phyloP scores from a whole-genome alignment of 2,888 invertebrate species.

The Yponomeuta evonymella region DNA sequence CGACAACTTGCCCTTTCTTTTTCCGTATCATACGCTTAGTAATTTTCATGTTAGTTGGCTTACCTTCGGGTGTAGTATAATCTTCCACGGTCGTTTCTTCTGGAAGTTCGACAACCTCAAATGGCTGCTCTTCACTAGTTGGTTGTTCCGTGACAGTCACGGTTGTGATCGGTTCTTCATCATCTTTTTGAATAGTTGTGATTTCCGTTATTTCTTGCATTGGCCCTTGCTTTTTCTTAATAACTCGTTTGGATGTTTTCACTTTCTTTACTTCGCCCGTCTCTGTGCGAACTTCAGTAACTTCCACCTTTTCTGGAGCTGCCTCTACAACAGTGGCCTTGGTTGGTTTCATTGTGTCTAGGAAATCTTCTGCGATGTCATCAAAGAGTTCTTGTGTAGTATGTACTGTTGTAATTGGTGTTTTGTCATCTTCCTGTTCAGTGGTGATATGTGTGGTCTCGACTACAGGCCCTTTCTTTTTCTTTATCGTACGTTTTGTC shows the following conservation, averaged over 20 bases:
- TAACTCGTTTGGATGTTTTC: constrained; percentile 15
- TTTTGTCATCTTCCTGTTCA: constrained; percentile 42
- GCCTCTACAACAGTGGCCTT: neutral
- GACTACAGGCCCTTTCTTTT: constrained; percentile 33
- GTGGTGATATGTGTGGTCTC: constrained; percentile 26
- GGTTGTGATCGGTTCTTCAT: neutral
- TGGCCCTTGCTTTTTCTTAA: constrained; percentile 42
- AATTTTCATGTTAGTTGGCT: constrained; percentile 15
- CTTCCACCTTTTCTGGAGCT: neutral
- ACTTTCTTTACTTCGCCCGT: constrained; percentile 14
- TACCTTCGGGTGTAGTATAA: neutral
- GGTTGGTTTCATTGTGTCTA: neutral
- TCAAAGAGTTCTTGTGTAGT: neutral
- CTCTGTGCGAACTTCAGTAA: neutral
- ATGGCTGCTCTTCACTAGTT: neutral
- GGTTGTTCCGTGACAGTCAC: neutral
- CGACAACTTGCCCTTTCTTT: constrained; percentile 31
- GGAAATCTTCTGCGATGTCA: neutral
- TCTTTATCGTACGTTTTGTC: constrained; percentile 33
- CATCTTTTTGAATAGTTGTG: constrained; percentile 36
- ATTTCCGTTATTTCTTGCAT: constrained; percentile 47
- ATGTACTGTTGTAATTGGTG: constrained; percentile 29
- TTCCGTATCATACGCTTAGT: constrained; percentile 34
- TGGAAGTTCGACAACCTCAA: constrained; percentile 20
- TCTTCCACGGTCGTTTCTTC: constrained; percentile 24